Evolutionary conservation across 2,113 vertebrate genomes (phyloP), one percentile per base, ranked within the genome.

Genomic region (Lutjanus erythropterus): DNA sequence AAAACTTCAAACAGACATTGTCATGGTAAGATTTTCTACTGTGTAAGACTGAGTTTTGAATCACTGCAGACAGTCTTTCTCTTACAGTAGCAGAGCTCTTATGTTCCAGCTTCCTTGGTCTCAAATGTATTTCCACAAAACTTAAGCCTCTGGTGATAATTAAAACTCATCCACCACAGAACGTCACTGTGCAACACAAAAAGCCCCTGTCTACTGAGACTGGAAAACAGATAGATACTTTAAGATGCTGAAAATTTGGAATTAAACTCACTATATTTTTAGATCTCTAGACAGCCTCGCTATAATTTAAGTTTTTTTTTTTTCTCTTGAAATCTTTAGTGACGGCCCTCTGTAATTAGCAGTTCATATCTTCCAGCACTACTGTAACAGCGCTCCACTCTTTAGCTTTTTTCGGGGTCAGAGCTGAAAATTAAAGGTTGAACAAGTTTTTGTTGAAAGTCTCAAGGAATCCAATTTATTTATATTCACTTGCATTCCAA

Each of bases 141-240:
- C 31, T 39, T 70, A 35, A 77, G 69, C 62, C 74, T 60, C 56
- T 74, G 78, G 73, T 81, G 74, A 81, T 78, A 58, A 78, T 81
- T 74, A 70, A 77, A 73, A 53, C n/a, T 78, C 58, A 56, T 21
- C 47, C 68, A 77, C n/a, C 19, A 62, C 37, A 44, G 16, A 62
- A 41, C 14, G 5, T 62, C 35, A 33, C 46, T 41, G 46, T 41
- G 37, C 55, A 78, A 67, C 60, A 72, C 5, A 53, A 31, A 42
- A 60, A 44, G 60, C 46, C 67, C 46, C 21, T 23, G 10, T 78
- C 55, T 53, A 61, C 44, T 7, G 12, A 46, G 46, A 61, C 58
- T 75, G 64, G 18, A 35, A 58, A 50, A 66, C 29, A 41, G 39
- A 41, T 16, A 5, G 33, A 76, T 61, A 66, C 49, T 60, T 60